Evolutionary conservation across 2,888 invertebrate genomes (phyloP), one percentile per base, ranked within the genome.

Genomic region (Megalurothrips usitatus): DNA sequence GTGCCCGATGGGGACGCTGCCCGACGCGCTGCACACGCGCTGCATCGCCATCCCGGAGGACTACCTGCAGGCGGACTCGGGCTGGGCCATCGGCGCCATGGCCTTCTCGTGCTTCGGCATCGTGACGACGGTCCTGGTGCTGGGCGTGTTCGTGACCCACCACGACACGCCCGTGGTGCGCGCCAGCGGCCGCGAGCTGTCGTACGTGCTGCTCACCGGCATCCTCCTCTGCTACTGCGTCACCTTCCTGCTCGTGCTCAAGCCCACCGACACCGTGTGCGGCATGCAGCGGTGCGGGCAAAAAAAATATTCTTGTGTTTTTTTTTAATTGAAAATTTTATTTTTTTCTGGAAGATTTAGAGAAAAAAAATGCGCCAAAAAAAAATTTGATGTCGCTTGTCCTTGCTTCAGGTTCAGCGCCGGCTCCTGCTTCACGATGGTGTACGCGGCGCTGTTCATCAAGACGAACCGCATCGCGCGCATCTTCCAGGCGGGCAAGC

Each of bases 101-200:
- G 91, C 94, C 14, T 92, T 97, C 86, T 94, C 96, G 52, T 92
- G 94, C 14, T 91, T 93, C 0, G 98, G 98, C 23, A 94, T 96
- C 84, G 87, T 96, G 81, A 90, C 96, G 82, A 97, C 93, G 63
- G 87, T 92, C 87, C 91, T 88, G 87, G 94, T 96, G 9, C 91
- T 92, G 81, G 91, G 92, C 11, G 94, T 97, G 28, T 97, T 97
- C 90, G 88, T 94, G 80, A 91, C 92, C 26, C 93, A 96, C 89
- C 95, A 97, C 87, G 93, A 96, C 84, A 99, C 99, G 0, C 98
- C 99, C 0, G 96, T 99, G 80, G 99, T 99, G n/a, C 92, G 98
- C 84, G 97, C 98, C 63, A 96, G 97, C 26, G 98, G 98, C 58
- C 89, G 95, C 79, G 96, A 96, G 88, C 89, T 96, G 82, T 95